A percentile compares a stretch with the other conserved stretches of the same genome.
phyloP scores from a whole-genome alignment of 2,888 invertebrate genomes.

The Noctua comes region DNA sequence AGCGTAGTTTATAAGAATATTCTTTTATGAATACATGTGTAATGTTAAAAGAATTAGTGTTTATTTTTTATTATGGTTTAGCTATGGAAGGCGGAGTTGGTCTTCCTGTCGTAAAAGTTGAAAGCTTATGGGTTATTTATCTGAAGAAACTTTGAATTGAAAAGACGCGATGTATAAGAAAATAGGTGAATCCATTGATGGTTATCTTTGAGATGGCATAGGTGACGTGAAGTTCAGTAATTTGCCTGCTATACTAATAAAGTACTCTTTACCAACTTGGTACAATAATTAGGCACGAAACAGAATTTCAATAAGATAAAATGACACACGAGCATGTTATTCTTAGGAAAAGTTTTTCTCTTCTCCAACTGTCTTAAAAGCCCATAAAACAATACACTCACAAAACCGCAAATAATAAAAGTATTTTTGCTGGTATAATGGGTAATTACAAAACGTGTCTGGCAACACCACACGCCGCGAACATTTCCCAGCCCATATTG shows the following conservation, averaged over 20 bases:
- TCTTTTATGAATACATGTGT: conserved; percentile 69
- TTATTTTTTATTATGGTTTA: conserved; percentile 54
- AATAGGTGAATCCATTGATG: background rate
- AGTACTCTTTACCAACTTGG: background rate
- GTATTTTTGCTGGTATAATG: conserved; percentile 57
- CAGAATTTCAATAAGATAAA: background rate
- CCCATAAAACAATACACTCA: conserved; percentile 34
- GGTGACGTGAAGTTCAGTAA: background rate
- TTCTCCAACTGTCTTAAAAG: background rate
- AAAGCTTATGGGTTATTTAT: conserved; percentile 22
- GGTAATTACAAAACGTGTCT: conserved; percentile 68
- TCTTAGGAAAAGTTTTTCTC: background rate
- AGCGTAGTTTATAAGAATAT: conserved; percentile 82
- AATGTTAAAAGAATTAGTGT: conserved; percentile 50
- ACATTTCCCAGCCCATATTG: conserved; percentile 77
- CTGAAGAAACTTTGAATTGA: background rate
- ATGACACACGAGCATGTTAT: background rate
- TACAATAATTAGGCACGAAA: background rate
- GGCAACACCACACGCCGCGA: conserved; percentile 76
- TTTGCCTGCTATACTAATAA: background rate
- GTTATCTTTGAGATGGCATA: background rate
- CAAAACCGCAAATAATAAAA: conserved; percentile 57
- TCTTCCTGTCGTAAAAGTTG: conserved; percentile 54
- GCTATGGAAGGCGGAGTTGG: conserved; percentile 10
- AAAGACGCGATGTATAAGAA: conserved; percentile 5